These are phyloP conservation scores for Sapayoa aenigma DNA, from an alignment of 2,113 vertebrate species.

Conservation along the genomic window DNA sequence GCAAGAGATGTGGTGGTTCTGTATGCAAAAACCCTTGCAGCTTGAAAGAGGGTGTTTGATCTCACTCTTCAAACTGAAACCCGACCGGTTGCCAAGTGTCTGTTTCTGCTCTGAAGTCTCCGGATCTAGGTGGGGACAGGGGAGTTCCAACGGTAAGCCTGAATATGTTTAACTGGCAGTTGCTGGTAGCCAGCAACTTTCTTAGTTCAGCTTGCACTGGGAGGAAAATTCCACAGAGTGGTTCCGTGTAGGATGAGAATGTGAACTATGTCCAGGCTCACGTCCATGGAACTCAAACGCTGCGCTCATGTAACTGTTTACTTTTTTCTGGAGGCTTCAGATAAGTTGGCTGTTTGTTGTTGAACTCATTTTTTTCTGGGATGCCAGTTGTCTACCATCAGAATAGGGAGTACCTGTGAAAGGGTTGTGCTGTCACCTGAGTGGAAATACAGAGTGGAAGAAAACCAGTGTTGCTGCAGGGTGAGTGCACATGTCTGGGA, in stretches of 20 bases:
- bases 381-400: neutral
- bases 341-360: neutral
- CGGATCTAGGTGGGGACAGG: neutral
- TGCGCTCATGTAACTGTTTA: neutral
- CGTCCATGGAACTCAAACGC: neutral
- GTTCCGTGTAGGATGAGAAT: constrained; percentile 38
- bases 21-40: neutral
- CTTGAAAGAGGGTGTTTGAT: neutral
- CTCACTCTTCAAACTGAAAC: neutral
- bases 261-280: constrained; percentile 48
- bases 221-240: neutral
- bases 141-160: neutral
- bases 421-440: neutral
- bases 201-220: neutral
- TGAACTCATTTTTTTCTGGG: neutral
- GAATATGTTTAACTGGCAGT: neutral
- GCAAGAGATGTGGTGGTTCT: neutral
- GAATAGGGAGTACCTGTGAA: neutral
- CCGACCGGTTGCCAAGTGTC: neutral
- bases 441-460: neutral
- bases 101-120: neutral
- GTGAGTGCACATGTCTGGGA: neutral
- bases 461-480: neutral
- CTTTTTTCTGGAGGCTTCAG: neutral
- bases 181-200: neutral